Evolutionary conservation across 2,113 vertebrate species (phyloP), one percentile per base, ranked within the genome.

Genomic region (Eptesicus fuscus): DNA sequence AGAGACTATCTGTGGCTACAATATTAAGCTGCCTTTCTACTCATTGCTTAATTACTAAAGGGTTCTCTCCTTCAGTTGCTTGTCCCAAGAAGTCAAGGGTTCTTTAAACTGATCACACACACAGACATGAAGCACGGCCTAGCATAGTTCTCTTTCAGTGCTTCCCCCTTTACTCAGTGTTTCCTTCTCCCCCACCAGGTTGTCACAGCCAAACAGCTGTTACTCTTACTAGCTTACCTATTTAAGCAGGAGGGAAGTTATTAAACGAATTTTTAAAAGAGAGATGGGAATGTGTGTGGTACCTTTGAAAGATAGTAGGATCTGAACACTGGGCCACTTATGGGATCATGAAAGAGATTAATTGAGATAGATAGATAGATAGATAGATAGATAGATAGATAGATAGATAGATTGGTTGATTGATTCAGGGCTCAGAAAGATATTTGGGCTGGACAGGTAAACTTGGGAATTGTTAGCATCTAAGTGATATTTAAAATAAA

Each of bases 401-500:
- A 9, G n/a, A 35, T 4, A 5, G 51, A 53, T 59, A 10, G 23
- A 73, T 11, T 22, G n/a, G 37, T 35, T 70, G 70, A 42, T 12
- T 42, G 37, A 42, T 28, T 63, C 22, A 44, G 12, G 51, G 35
- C 53, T 73, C 23, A 67, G 49, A 76, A 92, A 71, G 18, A 53
- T 88, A 71, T 42, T 78, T 90, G 10, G 13, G 16, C 65, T 92
- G 74, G 16, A 79, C 13, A 69, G 61, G 8, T 53, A 47, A 73
- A 79, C 67, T 74, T 92, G 40, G 44, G 22, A 51, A 49, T 90
- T 85, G 7, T 65, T 51, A 35, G 9, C 28, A 37, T 77, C 13
- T 42, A 89, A 85, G 35, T 84, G 53, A 73, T 67, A 86, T 74
- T 92, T 95, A 78, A 87, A 90, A 83, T 17, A 13, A 35, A 42